These are phyloP conservation scores for Acyrthosiphon pisum DNA, from an alignment of 1,140 invertebrate species.

Conservation along the genomic window DNA sequence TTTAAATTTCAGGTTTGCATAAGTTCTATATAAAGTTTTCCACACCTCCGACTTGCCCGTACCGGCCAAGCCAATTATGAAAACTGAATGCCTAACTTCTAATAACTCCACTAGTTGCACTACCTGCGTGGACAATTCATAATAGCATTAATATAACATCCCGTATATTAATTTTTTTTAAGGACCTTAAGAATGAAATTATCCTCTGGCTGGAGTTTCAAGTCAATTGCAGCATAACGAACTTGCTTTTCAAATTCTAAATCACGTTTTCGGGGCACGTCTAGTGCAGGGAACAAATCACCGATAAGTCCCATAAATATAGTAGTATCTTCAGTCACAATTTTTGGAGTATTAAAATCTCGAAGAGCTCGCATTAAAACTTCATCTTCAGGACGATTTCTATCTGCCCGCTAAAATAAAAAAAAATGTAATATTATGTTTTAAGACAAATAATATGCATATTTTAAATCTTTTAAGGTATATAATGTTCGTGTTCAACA, in stretches of 20 bases:
- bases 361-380: slow-evolving; percentile 83
- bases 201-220: slow-evolving; percentile 90
- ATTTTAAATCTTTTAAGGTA: background rate
- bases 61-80: slow-evolving; percentile 90
- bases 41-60: slow-evolving; percentile 93
- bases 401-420: slow-evolving; percentile 69
- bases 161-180: background rate
- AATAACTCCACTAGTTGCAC: slow-evolving; percentile 92
- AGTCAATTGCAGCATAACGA: slow-evolving; percentile 77
- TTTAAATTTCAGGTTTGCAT: slow-evolving; percentile 78
- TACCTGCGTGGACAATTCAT: slow-evolving; percentile 66
- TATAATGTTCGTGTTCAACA: too few species aligned
- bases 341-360: slow-evolving; percentile 94
- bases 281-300: slow-evolving; percentile 87
- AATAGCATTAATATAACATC: background rate
- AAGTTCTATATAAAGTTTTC: slow-evolving; percentile 87
- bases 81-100: slow-evolving; percentile 93
- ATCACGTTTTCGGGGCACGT: slow-evolving; percentile 85
- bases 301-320: slow-evolving; percentile 92
- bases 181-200: slow-evolving; percentile 81
- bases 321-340: slow-evolving; percentile 86
- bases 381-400: slow-evolving; percentile 76
- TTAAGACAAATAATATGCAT: background rate
- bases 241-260: slow-evolving; percentile 83
- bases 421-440: background rate